Base-by-base conservation (phyloP, 2,888 invertebrate species). In the Metellina segmentata region DNA sequence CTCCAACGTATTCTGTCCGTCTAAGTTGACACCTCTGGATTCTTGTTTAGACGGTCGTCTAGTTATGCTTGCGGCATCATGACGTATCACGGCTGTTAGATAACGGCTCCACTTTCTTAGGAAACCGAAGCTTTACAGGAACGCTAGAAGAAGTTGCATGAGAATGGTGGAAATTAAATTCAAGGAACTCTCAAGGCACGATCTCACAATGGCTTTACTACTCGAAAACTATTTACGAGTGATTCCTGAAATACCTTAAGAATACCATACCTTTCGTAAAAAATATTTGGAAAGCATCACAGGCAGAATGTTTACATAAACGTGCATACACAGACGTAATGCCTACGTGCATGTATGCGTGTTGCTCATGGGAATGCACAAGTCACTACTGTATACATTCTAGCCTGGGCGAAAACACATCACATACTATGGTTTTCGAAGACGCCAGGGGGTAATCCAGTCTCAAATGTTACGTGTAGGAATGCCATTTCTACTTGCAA, bases 231-330 rank as follows among this genome's bases (percentile, higher is more conserved):
- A 9, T 51, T 19, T 19, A n/a, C n/a, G 34, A 53, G 51, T 9
- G 51, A 77, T 61, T 61, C 52, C 49, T n/a, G 19, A 83, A 52
- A 52, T 83, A 34, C 72, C 78, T 79, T 79, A 61, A 61, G 53
- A 79, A 13, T 61, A 53, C 34, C 34, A 61, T 61, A 61, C 79
- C 16, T 61, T 53, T 61, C 61, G 20, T 13, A 19, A 61, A 34
- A 48, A 61, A 79, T 34, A 61, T 79, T 79, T 34, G 13, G 34
- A n/a, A 53, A 79, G 61, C 79, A 34, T 61, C 79, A 79, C 16
- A 61, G 34, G 53, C 61, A 53, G 79, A 53, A 61, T 79, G 79
- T 79, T 79, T 79, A 79, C 79, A 79, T 79, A 19, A 13, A 77
- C 49, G 52, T 34, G 34, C 34, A 34, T 2, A 34, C 34, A 34